These are phyloP conservation scores for Microctenopoma steveboyesi DNA, from an alignment of 2,797 vertebrate genomes.

Conservation along the genomic window DNA sequence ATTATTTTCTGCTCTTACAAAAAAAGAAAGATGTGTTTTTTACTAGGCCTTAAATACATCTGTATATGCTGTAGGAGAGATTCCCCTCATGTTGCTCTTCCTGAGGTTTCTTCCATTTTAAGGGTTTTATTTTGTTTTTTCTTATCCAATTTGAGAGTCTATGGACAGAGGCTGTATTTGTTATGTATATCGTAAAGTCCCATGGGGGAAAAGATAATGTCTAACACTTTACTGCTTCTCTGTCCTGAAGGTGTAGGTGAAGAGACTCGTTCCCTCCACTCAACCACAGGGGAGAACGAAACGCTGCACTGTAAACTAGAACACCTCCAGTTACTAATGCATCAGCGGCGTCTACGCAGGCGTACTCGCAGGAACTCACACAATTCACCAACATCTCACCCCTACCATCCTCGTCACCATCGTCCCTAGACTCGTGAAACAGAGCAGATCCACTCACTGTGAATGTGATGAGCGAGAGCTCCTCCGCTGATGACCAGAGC, in stretches of 20 bases:
- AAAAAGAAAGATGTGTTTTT: no score
- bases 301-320: constrained; percentile 92
- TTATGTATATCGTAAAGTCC: no score
- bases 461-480: constrained; percentile 79
- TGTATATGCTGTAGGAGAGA: no score
- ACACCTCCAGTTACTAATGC: constrained; percentile 90
- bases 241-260: constrained; percentile 73
- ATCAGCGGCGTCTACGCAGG: constrained; percentile 88
- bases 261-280: constrained; percentile 34
- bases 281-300: constrained; percentile 89
- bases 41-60: no score
- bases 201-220: neutral
- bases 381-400: constrained; percentile 70
- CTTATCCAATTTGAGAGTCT: no score
- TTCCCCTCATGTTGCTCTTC: no score
- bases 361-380: constrained; percentile 84
- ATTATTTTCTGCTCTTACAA: neutral
- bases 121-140: no score
- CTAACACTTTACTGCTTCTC: neutral
- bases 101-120: no score
- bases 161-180: no score
- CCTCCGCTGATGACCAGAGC: constrained; percentile 81
- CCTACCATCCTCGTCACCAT: constrained; percentile 46
- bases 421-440: constrained; percentile 30
- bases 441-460: constrained; percentile 80